Evolutionary conservation across 2,888 invertebrate genomes (phyloP).

Genomic region (Drosophila paranaensis): DNA sequence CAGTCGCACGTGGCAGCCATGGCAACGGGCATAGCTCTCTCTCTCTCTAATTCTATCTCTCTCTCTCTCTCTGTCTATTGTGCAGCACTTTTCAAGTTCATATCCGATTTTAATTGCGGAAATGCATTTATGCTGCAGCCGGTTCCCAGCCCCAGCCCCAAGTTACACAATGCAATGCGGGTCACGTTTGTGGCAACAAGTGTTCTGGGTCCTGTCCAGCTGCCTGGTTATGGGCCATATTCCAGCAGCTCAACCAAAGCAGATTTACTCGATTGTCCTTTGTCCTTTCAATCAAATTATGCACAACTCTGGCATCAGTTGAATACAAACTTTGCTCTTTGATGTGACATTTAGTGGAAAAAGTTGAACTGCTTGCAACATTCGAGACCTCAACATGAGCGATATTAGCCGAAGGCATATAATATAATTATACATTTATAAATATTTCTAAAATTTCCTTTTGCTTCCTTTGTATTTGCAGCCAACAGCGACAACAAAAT

Average conservation of each 20-base stretch:
- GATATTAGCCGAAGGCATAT: too few species aligned
- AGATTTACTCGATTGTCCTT: not conserved
- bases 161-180: slow-evolving; percentile 38
- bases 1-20: slow-evolving; percentile 10
- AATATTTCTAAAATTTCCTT: not conserved
- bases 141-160: not conserved
- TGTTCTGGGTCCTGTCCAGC: slow-evolving; percentile 33
- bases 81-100: slow-evolving; percentile 46
- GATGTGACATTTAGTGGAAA: not conserved
- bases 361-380: too few species aligned
- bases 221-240: slow-evolving; percentile 26
- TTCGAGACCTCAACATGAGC: too few species aligned
- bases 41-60: slow-evolving; percentile 1
- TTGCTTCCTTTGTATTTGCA: slow-evolving; percentile 13
- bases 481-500: not conserved
- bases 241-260: slow-evolving; percentile 6
- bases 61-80: slow-evolving; percentile 12
- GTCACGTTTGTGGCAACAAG: slow-evolving; percentile 75
- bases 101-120: slow-evolving; percentile 76
- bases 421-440: too few species aligned
- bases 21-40: slow-evolving; percentile 2
- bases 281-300: slow-evolving; percentile 1
- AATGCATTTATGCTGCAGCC: slow-evolving; percentile 52
- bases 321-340: not conserved
- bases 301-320: too few species aligned